Base-by-base conservation (phyloP, 2,113 vertebrate genomes). In the Hemicordylus capensis region DNA sequence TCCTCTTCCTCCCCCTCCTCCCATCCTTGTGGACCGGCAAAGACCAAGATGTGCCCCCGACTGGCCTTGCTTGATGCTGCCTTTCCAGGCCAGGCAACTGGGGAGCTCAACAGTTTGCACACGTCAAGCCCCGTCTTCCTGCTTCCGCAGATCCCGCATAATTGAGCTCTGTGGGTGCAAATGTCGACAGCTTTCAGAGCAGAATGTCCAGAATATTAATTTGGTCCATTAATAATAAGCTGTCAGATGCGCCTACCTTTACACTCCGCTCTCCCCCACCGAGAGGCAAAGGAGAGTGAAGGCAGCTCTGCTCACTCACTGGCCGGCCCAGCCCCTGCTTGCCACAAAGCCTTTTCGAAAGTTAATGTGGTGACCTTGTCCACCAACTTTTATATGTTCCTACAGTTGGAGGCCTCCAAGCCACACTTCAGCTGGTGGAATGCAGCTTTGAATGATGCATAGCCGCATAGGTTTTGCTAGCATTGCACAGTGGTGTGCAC, bases 1-100 rank as follows among this genome's bases (percentile, higher is more conserved):
- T 93, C 90, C 92, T 58, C 73, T 92, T 91, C 92, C 37, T 81
- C 81, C 73, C 91, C 73, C 44, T 91, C 88, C 82, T 89, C 92
- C 74, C 91, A 88, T 59, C n/a, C n/a, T n/a, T n/a, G n/a, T n/a
- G 90, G 88, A 89, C 84, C 90, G 90, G 74, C 87, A 76, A 66
- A 76, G 89, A 85, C 56, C 76, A 1, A 86, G 2, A 7, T 75
- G 56, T 90, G 81, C 10, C n/a, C 54, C 2, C 3, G 75, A 39
- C 54, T 10, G 22, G 20, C 54, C 54, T 28, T 12, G 11, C 1
- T 12, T 64, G 80, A 56, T 87, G 46, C 76, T 78, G 88, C 79
- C 63, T n/a, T 61, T 87, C 72, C 85, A 86, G 90, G 54, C 51
- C 59, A 61, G 76, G 11, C 0, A 72, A 76, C 58, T 80, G 88